phyloP scores from a whole-genome alignment of 2,797 vertebrate genomes.

The Antennarius maculatus region DNA sequence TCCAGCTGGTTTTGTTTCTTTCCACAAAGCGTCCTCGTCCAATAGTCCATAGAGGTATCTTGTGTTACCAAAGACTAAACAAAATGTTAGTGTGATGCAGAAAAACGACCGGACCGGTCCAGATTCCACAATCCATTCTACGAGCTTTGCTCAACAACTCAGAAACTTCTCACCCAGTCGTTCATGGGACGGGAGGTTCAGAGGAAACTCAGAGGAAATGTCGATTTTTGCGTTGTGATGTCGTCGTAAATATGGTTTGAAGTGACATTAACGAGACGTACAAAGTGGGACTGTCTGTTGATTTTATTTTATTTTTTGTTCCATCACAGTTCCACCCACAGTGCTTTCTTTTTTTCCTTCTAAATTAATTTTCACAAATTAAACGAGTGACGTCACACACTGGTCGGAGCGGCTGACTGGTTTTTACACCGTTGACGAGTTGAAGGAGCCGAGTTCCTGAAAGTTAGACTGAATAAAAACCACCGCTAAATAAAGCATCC shows the following conservation, averaged over 20 bases:
- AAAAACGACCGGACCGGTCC: background rate
- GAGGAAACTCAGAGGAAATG: too few relatives aligned
- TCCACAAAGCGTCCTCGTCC: background rate
- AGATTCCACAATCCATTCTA: background rate
- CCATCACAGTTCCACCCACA: too few relatives aligned
- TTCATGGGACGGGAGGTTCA: background rate
- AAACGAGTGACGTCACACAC: background rate
- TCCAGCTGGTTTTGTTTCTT: background rate
- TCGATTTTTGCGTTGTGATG: background rate
- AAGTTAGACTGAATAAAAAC: background rate
- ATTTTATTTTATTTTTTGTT: background rate
- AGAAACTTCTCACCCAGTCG: background rate
- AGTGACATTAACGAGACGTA: too few relatives aligned
- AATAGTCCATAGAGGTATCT: accelerated
- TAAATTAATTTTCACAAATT: background rate
- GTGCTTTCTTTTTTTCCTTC: background rate
- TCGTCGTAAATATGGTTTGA: background rate
- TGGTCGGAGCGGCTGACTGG: too few relatives aligned
- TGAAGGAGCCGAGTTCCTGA: background rate
- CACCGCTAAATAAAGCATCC: background rate
- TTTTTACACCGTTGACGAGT: too few relatives aligned
- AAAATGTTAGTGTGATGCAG: background rate
- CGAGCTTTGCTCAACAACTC: background rate
- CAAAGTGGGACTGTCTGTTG: background rate
- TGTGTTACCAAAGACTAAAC: background rate